Evolutionary conservation across 2,797 vertebrate genomes (phyloP), one percentile per base, ranked within the genome.

Genomic region (Falco concolor): DNA sequence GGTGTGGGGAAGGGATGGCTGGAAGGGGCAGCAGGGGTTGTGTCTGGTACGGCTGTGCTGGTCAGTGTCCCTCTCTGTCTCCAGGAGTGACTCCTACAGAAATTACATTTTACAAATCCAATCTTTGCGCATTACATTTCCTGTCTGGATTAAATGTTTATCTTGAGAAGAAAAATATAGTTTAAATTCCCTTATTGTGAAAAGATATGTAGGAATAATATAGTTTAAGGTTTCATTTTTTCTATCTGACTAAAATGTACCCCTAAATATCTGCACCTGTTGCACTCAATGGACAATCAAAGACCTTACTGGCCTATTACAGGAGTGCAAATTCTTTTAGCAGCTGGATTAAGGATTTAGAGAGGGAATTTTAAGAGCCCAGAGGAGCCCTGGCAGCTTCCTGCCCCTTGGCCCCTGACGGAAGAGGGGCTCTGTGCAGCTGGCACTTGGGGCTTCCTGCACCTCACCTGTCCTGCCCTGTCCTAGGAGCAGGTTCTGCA

Each of bases 371-470:
- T 53, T 44, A 64, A 34, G 49, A 78, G 60, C 49, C 25, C 5
- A 2, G 75, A 42, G 64, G 59, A 52, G 32, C 49, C 20, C 32
- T 12, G 25, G 20, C 49, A 53, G 49, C 25, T 64, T 53, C 32
- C 49, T 4, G 2, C 60, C 28, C 27, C 56, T 78, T 3, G 6
- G 21, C 17, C 60, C 34, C 10, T 8, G 32, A 21, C 2, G 5
- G 49, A 10, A 81, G 57, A 44, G 47, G 70, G 25, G n/a, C 44
- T 87, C 38, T 73, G 44, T 36, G 65, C 53, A 78, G 54, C 27
- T 6, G 2, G 17, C 15, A 20, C 23, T 67, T 0, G 0, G 8
- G 23, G n/a, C 44, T 36, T 68, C 52, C 60, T 23, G 5, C 34
- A 25, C 20, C 47, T 69, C 0, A 0, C 30, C 47, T 49, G 25